Evolutionary conservation across 2,888 invertebrate species (phyloP).

Genomic region (Vannuccia rotundouncinata): DNA sequence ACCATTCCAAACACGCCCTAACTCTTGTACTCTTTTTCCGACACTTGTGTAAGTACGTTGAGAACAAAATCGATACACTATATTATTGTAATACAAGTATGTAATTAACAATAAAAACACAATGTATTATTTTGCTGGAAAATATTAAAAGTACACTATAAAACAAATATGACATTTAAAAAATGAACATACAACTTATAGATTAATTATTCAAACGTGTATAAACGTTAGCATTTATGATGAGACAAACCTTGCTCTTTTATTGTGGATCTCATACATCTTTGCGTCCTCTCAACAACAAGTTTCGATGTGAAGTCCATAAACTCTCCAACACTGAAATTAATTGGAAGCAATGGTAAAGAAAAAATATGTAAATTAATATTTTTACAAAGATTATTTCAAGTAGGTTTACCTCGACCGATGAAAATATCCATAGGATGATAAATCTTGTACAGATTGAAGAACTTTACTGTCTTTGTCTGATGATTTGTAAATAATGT

Average conservation of each 20-base stretch:
- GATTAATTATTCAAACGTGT: no score
- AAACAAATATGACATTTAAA: background rate
- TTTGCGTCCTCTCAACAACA: constrained; percentile 80
- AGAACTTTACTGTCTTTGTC: constrained; percentile 55
- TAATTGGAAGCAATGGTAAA: no score
- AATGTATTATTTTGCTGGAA: no score
- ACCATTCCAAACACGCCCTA: no score
- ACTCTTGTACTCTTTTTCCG: no score
- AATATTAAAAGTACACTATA: background rate
- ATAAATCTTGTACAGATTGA: constrained; percentile 76
- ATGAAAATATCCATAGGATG: constrained; percentile 87
- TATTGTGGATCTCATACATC: constrained; percentile 77
- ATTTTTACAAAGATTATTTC: background rate
- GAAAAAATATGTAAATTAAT: background rate
- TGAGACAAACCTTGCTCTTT: constrained; percentile 73
- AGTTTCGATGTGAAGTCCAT: constrained; percentile 94
- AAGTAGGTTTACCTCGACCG: constrained; percentile 55
- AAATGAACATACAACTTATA: background rate
- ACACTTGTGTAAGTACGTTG: no score
- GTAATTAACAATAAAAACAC: no score
- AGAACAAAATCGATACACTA: no score
- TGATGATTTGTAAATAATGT: constrained; percentile 46
- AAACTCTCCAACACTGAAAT: constrained; percentile 86
- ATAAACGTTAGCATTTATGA: background rate
- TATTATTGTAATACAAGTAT: no score